phyloP scores from a whole-genome alignment of 2,888 invertebrate species.

The Pocota personata region DNA sequence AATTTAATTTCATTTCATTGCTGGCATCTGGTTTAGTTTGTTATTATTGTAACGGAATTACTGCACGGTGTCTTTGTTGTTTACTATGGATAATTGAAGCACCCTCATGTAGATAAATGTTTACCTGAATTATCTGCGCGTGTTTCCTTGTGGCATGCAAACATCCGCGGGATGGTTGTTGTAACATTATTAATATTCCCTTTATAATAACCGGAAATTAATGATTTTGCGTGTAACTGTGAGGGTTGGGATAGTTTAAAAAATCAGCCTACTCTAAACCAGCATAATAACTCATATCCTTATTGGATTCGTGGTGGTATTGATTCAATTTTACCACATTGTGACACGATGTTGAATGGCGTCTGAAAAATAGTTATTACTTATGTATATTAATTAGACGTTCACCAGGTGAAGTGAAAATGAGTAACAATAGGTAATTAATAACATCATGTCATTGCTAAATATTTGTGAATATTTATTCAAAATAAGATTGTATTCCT shows the following conservation, averaged over 20 bases:
- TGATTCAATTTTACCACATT: too few relatives aligned
- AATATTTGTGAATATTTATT: too few relatives aligned
- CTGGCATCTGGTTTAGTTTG: not conserved
- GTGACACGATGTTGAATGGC: too few relatives aligned
- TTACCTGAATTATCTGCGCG: constrained; percentile 9
- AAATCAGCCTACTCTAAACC: too few relatives aligned
- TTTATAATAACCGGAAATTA: constrained; percentile 1
- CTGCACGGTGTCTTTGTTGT: not conserved
- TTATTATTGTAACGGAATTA: not conserved
- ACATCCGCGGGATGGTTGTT: not conserved
- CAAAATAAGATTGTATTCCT: too few relatives aligned
- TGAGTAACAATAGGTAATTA: too few relatives aligned
- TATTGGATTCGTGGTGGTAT: not conserved
- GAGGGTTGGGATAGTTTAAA: not conserved
- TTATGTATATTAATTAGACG: too few relatives aligned
- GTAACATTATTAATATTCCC: not conserved
- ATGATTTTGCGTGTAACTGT: not conserved
- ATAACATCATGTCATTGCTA: too few relatives aligned
- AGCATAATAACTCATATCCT: not conserved
- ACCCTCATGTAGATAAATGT: constrained; percentile 9
- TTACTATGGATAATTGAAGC: constrained; percentile 6
- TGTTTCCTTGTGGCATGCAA: not conserved
- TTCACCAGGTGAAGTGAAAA: too few relatives aligned
- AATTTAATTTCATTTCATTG: constrained; percentile 5
- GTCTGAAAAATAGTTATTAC: too few relatives aligned